Evolutionary conservation across 2,113 vertebrate genomes (phyloP), one percentile per base, ranked within the genome.

Genomic region (Mellivora capensis): DNA sequence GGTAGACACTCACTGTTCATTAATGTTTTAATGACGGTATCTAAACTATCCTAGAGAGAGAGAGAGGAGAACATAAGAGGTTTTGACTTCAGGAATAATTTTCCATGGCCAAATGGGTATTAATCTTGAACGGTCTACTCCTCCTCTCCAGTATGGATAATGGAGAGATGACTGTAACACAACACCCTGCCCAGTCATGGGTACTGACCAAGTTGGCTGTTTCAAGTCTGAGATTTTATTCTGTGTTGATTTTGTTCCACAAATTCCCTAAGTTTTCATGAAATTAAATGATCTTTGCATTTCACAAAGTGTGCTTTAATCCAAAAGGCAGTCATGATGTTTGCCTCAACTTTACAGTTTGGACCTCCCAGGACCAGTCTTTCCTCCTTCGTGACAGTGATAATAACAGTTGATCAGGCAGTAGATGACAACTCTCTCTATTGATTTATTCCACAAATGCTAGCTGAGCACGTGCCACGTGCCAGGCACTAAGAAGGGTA

Each of bases 11-110:
- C 52, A 11, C 31, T 67, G 18, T 14, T 61, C 15, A 23, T 85
- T 92, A 42, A 64, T 72, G 64, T 83, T 97, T 93, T 69, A 77
- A 49, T 74, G 87, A 90, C 34, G 4, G 29, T 79, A 21, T 88
- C 87, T 87, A n/a, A 47, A 64, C 15, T 47, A 13, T 54, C 37
- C 34, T 80, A 92, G 42, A 74, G 57, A 71, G 89, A 42, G 57
- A 87, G 37, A 52, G 80, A 62, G 54, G 31, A 54, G 57, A 77
- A 87, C 25, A 6, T n/a, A 29, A 52, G 69, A 84, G 69, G 7
- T 17, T 59, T 29, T 77, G 20, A 52, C 69, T 69, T 67, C 17
- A 21, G 79, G 34, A 34, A 17, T 42, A 39, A 88, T 69, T 69
- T 74, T 34, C 57, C 42, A 21, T 31, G 20, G 69, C 69, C 77